Evolutionary conservation across 30 jellyfish, hydroid and myxozoan species (phyloP).

Genomic region (Hydractinia symbiolongicarpus): DNA sequence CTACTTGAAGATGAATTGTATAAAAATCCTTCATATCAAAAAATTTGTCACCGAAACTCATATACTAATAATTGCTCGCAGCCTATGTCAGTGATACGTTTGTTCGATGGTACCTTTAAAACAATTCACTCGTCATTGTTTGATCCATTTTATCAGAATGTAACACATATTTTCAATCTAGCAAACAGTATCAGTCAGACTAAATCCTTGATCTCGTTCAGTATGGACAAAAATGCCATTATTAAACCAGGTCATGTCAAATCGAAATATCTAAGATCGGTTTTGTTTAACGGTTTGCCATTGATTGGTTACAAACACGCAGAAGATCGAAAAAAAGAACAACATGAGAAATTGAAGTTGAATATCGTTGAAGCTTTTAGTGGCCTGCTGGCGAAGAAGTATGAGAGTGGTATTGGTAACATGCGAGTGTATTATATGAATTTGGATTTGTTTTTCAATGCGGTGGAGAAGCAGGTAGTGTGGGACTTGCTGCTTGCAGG

Average conservation of each 20-base stretch:
- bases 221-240: slow-evolving; percentile 50
- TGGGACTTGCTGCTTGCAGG: slow-evolving; percentile 89
- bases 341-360: slow-evolving; percentile 28
- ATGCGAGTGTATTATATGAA: slow-evolving; percentile 59
- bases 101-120: slow-evolving; percentile 72
- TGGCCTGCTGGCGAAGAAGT: slow-evolving; percentile 37
- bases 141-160: slow-evolving; percentile 61
- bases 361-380: slow-evolving; percentile 60
- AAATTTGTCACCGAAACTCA: slow-evolving; percentile 43
- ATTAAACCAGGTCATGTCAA: slow-evolving; percentile 19
- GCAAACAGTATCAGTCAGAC: slow-evolving; percentile 61
- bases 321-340: slow-evolving; percentile 70
- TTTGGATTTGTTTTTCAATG: slow-evolving; percentile 70
- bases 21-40: slow-evolving; percentile 30
- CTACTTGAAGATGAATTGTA: slow-evolving; percentile 45
- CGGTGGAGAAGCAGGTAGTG: slow-evolving; percentile 78
- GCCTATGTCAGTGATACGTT: slow-evolving; percentile 65
- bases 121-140: slow-evolving; percentile 28
- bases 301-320: slow-evolving; percentile 64
- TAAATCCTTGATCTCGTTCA: slow-evolving; percentile 64
- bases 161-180: slow-evolving; percentile 25
- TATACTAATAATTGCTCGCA: slow-evolving; percentile 32
- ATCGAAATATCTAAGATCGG: slow-evolving; percentile 68
- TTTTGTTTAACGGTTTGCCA: slow-evolving; percentile 77
- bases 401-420: slow-evolving; percentile 58